phyloP scores from a whole-genome alignment of 2,797 vertebrate genomes.

The Sebastes oblongus region DNA sequence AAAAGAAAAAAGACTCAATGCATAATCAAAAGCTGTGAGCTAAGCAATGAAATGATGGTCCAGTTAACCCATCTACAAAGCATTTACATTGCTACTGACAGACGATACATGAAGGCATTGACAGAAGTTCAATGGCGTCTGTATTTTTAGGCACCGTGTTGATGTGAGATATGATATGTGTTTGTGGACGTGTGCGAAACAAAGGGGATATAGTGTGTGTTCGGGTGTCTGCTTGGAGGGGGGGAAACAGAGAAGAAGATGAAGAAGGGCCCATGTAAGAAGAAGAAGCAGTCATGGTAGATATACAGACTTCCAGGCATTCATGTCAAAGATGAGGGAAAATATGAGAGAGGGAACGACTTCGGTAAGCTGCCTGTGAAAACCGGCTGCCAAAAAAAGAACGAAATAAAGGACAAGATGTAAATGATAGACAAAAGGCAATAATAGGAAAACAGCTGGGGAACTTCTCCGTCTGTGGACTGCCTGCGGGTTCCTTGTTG shows the following conservation, averaged over 20 bases:
- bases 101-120: slow-evolving; percentile 83
- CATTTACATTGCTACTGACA: slow-evolving; percentile 86
- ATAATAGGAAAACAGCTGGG: slow-evolving; percentile 47
- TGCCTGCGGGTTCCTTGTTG: slow-evolving; percentile 86
- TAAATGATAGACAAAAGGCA: slow-evolving; percentile 76
- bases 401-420: slow-evolving; percentile 72
- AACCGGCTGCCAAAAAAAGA: slow-evolving; percentile 83
- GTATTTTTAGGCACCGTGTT: slow-evolving; percentile 99
- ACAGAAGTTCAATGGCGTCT: slow-evolving; percentile 87
- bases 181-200: slow-evolving; percentile 49
- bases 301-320: slow-evolving; percentile 82
- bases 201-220: slow-evolving; percentile 31
- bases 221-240: slow-evolving; percentile 37
- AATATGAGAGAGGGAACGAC: slow-evolving; percentile 55
- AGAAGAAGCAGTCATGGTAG: slow-evolving; percentile 82
- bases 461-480: slow-evolving; percentile 78
- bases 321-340: slow-evolving; percentile 83
- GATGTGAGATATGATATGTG: slow-evolving; percentile 77
- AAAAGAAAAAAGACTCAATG: slow-evolving; percentile 40
- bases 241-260: slow-evolving; percentile 11
- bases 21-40: slow-evolving; percentile 73
- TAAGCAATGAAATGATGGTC: slow-evolving; percentile 66
- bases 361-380: slow-evolving; percentile 86
- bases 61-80: slow-evolving; percentile 72
- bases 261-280: slow-evolving; percentile 61